Evolutionary conservation across 2,113 vertebrate species (phyloP), one percentile per base, ranked within the genome.

Genomic region (Heloderma charlesbogerti): DNA sequence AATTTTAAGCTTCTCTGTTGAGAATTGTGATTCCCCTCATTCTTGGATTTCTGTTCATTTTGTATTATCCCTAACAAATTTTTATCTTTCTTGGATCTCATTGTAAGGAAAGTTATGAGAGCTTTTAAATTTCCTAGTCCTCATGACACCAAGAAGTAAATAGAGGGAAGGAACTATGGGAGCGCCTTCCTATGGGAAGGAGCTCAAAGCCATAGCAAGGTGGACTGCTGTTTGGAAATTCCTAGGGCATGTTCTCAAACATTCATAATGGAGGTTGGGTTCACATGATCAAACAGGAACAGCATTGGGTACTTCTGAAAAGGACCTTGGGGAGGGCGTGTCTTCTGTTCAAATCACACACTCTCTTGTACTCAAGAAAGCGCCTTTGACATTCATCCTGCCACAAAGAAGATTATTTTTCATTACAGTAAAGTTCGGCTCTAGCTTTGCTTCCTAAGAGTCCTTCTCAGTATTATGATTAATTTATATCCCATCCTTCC

Each of bases 1-100:
- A 84, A 48, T 69, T 89, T 91, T 71, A 54, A 48, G 54, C 81
- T 34, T 12, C 31, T 84, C 80, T n/a, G 1, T n/a, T 87, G 83
- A 69, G 79, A 87, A 85, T 93, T 72, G 82, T 71, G 60, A 60
- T 89, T 91, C 34, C 43, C 40, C 48, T 67, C 86, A 67, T 72
- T 60, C 37, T 75, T 75, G 57, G 66, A 66, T 66, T 43, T 10
- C 57, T 84, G 54, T 83, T 92, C 66, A 72, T 87, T 82, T 89
- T 27, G 22, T 74, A 12, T 79, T 84, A 31, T 85, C 63, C 54
- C 16, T 72, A 91, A n/a, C 18, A 9, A 6, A 8, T 43, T 79
- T 18, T 54, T 29, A 72, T 88, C 84, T 72, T 16, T 84, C 69
- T 77, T 71, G 29, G 48, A 31, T 1, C 0, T 40, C 15, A 29